These are phyloP conservation scores for Corydoras sp. DNA, from an alignment of 2,113 vertebrate species.

Conservation along the genomic window DNA sequence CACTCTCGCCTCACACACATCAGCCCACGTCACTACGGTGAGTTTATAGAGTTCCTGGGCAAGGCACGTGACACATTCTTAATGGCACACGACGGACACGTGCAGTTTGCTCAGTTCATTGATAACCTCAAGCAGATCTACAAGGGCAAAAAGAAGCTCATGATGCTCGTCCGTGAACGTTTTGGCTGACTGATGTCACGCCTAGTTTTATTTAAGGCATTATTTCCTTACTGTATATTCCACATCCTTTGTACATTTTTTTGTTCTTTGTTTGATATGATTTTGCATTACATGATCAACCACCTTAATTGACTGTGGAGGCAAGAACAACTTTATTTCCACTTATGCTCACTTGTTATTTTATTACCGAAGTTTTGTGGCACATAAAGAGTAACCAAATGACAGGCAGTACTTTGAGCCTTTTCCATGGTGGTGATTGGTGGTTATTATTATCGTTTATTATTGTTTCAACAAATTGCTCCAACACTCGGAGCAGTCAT, in stretches of 20 bases:
- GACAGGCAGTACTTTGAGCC: conserved; percentile 52
- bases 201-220: conserved; percentile 59
- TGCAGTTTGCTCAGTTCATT: conserved; percentile 97
- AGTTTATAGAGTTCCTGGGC: conserved; percentile 97
- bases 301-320: conserved; percentile 39
- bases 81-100: conserved; percentile 91
- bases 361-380: conserved; percentile 52
- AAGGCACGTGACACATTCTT: conserved; percentile 95
- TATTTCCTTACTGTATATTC: conserved; percentile 36
- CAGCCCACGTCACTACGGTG: conserved; percentile 94
- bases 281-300: conserved; percentile 12
- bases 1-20: conserved; percentile 97
- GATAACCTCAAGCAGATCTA: conserved; percentile 99
- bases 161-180: conserved; percentile 93
- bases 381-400: conserved; percentile 63
- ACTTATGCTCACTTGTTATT: conserved; percentile 47
- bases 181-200: conserved; percentile 72
- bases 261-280: conserved; percentile 18
- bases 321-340: conserved; percentile 36
- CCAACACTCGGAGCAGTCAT: conserved; percentile 45
- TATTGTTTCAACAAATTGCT: conserved; percentile 30
- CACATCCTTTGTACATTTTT: conserved; percentile 31
- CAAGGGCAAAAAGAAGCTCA: conserved; percentile 99
- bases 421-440: conserved; percentile 44
- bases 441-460: not conserved